These are phyloP conservation scores for Hydraecia micacea DNA, from an alignment of 2,888 invertebrate species.

Conservation along the genomic window DNA sequence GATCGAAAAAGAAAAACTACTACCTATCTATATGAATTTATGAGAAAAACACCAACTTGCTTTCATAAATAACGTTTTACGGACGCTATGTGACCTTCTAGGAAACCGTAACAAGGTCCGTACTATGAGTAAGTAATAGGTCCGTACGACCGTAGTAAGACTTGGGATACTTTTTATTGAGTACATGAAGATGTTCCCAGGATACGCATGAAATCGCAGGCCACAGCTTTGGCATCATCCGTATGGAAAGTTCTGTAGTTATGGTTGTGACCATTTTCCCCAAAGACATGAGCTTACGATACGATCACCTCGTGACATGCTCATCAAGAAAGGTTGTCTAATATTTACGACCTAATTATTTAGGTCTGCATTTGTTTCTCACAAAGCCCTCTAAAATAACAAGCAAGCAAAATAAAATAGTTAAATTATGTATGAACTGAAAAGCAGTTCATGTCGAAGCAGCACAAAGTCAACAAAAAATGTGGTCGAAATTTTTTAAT, in stretches of 20 bases:
- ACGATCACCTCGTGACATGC: neutral
- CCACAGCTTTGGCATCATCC: neutral
- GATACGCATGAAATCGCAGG: neutral
- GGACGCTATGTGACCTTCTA: no score
- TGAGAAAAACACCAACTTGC: no score
- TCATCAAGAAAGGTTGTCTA: neutral
- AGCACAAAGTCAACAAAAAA: slow-evolving; percentile 10
- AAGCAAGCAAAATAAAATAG: neutral
- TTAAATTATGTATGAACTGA: slow-evolving; percentile 21
- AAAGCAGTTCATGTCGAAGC: slow-evolving; percentile 8
- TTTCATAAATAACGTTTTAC: no score
- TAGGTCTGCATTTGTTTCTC: neutral
- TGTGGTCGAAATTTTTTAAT: slow-evolving; percentile 33
- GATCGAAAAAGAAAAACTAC: no score
- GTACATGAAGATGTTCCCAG: neutral
- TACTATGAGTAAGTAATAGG: no score
- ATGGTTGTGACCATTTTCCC: neutral
- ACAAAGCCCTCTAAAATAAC: neutral
- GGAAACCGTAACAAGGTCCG: no score
- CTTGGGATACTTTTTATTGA: neutral
- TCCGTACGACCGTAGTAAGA: no score
- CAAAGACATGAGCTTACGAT: neutral
- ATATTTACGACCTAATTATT: neutral
- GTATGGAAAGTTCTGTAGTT: neutral
- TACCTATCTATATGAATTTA: no score